Base-by-base conservation (phyloP, 35 echinoderm and acorn worm species). In the Heliocidaris erythrogramma region DNA sequence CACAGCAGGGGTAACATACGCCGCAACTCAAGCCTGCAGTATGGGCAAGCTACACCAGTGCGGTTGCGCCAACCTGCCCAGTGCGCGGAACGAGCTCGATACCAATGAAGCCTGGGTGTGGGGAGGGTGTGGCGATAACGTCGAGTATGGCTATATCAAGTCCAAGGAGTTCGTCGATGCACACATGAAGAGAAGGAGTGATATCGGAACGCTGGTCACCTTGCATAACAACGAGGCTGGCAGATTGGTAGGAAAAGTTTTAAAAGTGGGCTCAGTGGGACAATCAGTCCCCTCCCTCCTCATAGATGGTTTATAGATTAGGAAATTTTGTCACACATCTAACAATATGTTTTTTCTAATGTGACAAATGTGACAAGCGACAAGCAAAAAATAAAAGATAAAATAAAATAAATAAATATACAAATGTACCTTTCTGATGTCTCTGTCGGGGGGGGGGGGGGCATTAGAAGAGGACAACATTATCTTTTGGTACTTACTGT, bases 201-300 rank as follows among this genome's bases (percentile, higher is more conserved):
- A 99, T 93, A 96, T 99, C 18, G 97, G 96, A 86, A 96, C 98
- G 21, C 94, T 97, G 24, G 95, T 99, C 21, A 99, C 96, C 5
- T 59, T 96, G 49, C 98, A 99, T 71, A 99, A 99, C 94, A 99
- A 99, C 88, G 98, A 99, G 61, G 98, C 97, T 14, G 98, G 98
- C 4, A 90, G 98, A 96, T 24, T 96, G 93, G 98, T 99, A 92
- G 95, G 98, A 93, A 78, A 0, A 94, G 0, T 27, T 27, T 78
- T 18, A 12, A 60, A 78, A 42, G 35, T 42, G 35, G 35, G 35
- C 35, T 42, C 35, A 42, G 35, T 42, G 35, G 35, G 35, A 42
- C 35, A 42, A 3, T 42, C 35, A 42, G 35, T n/a, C 18, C 0
- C 65, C 17, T 24, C 65, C 21, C 65, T 24, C 52, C 52, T 0